Base-by-base conservation (phyloP, 2,113 vertebrate species). In the Rhombomys opimus region DNA sequence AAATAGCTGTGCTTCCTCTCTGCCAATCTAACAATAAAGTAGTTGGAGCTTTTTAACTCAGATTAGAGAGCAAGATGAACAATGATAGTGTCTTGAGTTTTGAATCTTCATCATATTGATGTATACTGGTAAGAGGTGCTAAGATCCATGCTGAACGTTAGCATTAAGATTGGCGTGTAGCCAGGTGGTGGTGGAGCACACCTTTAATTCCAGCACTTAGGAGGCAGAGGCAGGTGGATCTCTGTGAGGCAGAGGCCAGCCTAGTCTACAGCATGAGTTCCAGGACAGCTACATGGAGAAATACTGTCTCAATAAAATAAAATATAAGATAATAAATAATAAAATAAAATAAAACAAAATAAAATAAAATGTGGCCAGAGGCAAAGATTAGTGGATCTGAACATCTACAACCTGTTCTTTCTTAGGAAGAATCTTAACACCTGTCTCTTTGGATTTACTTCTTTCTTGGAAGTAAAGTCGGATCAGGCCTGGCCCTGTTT, bases 391-490 rank as follows among this genome's bases (percentile, higher is more conserved):
- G 14, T n/a, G n/a, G 7, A 32, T 7, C 5, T 5, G 6, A 10
- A 27, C 7, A 15, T 82, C 73, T 32, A 82, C 38, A 59, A 77
- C 20, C n/a, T 96, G 7, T 38, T 91, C 52, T 67, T 25, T 91
- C 54, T 77, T 77, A 17, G 38, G 86, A 96, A 38, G 41, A 84
- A 90, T 7, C 63, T 22, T 57, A 89, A 54, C 27, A 82, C 25
- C 30, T 73, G 0, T 93, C 41, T 95, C 65, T 88, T 41, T 78
- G 63, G 35, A 91, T 93, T 95, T 87, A 27, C n/a, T 81, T 96
- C 23, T 61, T 95, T 30, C 38, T 20, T 57, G 15, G 0, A 35
- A 23, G 35, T 78, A 84, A 95, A 94, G 32, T 30, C 63, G 5
- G 50, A 88, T 76, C 63, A 50, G 14, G 11, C 18, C 14, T 82